A percentile compares a stretch with the other conserved stretches of the same genome.
Evolutionary conservation across 2,888 invertebrate genomes (phyloP).

Genomic region (Sclerodermus sp.): DNA sequence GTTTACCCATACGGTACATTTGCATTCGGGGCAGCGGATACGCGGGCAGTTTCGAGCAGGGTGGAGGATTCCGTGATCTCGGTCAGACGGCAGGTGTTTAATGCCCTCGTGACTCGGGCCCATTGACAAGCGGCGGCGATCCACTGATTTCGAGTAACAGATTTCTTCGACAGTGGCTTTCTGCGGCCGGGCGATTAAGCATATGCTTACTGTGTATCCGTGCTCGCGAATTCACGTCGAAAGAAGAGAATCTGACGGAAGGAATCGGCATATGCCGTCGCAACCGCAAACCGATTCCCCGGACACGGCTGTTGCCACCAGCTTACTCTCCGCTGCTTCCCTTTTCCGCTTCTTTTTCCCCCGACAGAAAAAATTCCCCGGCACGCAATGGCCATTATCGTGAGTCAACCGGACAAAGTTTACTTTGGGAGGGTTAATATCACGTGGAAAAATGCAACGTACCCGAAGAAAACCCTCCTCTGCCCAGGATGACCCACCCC

Average conservation of each 20-base stretch:
- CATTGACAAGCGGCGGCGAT: constrained; percentile 32
- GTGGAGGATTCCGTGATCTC: constrained; percentile 32
- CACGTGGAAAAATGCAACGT: too few species aligned
- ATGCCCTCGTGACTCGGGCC: constrained; percentile 26
- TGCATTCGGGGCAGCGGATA: constrained; percentile 6
- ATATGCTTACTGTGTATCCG: constrained; percentile 14
- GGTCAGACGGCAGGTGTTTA: constrained; percentile 35
- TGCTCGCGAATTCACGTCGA: neutral
- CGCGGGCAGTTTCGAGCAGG: neutral
- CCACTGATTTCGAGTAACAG: constrained; percentile 36
- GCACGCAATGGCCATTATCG: too few species aligned
- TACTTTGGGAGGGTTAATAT: too few species aligned
- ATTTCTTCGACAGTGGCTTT: constrained; percentile 27
- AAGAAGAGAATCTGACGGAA: neutral
- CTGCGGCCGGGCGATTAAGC: constrained; percentile 24
- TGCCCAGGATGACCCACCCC: too few species aligned
- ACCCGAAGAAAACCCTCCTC: too few species aligned
- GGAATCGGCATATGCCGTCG: constrained; percentile 38
- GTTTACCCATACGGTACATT: neutral
- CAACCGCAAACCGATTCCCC: constrained; percentile 43
- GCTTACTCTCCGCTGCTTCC: neutral
- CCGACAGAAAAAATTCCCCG: neutral
- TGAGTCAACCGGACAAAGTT: too few species aligned
- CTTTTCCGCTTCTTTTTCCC: neutral
- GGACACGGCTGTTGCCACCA: constrained; percentile 22